Evolutionary conservation across 2,888 invertebrate genomes (phyloP).

Genomic region (Chymomyza amoena): DNA sequence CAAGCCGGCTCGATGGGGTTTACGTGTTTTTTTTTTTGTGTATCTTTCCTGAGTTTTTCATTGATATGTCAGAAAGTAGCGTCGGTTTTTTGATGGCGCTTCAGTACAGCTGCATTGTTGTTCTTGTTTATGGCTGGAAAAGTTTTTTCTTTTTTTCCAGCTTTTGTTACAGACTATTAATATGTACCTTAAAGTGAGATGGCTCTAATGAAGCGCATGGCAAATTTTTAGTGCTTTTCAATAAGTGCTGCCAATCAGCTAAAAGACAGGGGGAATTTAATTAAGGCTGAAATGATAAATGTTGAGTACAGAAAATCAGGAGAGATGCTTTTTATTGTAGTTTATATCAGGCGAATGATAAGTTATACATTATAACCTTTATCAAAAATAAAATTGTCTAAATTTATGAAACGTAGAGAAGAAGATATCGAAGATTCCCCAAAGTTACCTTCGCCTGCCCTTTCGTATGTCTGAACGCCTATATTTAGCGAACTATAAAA

Average conservation of each 20-base stretch:
- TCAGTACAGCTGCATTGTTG: constrained; percentile 18
- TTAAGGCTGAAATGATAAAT: too few species aligned
- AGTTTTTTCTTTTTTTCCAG: neutral
- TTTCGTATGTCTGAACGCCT: too few species aligned
- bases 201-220: neutral
- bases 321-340: too few species aligned
- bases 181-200: neutral
- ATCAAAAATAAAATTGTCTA: too few species aligned
- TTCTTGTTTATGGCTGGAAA: neutral
- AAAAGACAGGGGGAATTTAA: neutral
- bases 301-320: too few species aligned
- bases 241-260: constrained; percentile 26
- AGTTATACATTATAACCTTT: too few species aligned
- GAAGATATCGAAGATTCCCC: too few species aligned
- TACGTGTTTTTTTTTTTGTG: neutral
- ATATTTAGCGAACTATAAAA: too few species aligned
- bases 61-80: constrained; percentile 57
- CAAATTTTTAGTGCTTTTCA: neutral
- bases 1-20: constrained; percentile 28
- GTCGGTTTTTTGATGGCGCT: constrained; percentile 37
- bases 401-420: too few species aligned
- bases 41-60: constrained; percentile 20
- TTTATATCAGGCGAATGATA: too few species aligned
- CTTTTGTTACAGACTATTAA: neutral
- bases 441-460: too few species aligned